These are phyloP conservation scores for Pseudobourletiella spinata DNA, from an alignment of 1,140 invertebrate species.

Conservation along the genomic window DNA sequence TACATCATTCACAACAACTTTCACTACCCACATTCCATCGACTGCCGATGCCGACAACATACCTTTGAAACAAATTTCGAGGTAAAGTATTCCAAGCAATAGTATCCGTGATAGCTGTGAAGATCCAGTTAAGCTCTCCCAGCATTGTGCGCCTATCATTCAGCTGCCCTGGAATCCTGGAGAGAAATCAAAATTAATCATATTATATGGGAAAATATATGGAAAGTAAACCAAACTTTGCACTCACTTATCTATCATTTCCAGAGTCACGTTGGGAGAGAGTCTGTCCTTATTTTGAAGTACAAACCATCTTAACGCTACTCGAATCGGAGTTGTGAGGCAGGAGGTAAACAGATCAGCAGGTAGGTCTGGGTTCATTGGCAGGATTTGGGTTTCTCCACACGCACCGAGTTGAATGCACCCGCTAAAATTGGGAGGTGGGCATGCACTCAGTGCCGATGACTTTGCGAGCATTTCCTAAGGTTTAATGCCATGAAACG, in stretches of 20 bases:
- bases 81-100: slow-evolving; percentile 97
- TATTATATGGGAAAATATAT: slow-evolving; percentile 3
- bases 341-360: slow-evolving; percentile 97
- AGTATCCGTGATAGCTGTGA: slow-evolving; percentile 99
- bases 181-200: slow-evolving; percentile 26
- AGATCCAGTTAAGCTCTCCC: slow-evolving; percentile 99
- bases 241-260: slow-evolving; percentile 82
- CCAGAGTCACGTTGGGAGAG: slow-evolving; percentile 65
- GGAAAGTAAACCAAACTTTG: background rate
- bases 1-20: too few species aligned
- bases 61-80: slow-evolving; percentile 32
- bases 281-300: slow-evolving; percentile 73
- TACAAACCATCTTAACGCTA: slow-evolving; percentile 89
- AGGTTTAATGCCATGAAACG: too few species aligned
- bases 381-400: slow-evolving; percentile 78
- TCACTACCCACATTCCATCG: too few species aligned
- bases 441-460: slow-evolving; percentile 29
- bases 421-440: slow-evolving; percentile 55
- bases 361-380: slow-evolving; percentile 96
- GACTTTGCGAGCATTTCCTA: slow-evolving; percentile 37
- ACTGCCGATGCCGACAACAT: too few species aligned
- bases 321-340: slow-evolving; percentile 95
- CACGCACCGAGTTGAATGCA: slow-evolving; percentile 97
- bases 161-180: slow-evolving; percentile 85
- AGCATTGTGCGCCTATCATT: slow-evolving; percentile 94